A percentile compares a stretch with the other conserved stretches of the same genome.
Evolutionary conservation across 1,140 invertebrate genomes (phyloP).

Genomic region (Drosophila busckii): DNA sequence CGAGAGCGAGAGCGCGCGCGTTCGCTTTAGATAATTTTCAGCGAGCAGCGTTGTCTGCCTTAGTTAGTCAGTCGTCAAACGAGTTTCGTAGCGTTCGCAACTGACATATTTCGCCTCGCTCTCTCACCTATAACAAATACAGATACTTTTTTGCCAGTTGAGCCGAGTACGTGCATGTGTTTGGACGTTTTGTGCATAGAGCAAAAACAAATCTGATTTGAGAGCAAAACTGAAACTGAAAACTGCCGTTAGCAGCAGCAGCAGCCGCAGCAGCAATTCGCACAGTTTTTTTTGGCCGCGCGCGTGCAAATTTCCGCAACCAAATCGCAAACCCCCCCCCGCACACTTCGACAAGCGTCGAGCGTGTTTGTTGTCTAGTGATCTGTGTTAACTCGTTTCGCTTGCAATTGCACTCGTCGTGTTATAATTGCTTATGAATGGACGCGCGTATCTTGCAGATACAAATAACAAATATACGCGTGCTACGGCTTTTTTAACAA

Average conservation of each 20-base stretch:
- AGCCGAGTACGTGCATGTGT: slow-evolving; percentile 51
- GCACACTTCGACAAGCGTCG: neutral
- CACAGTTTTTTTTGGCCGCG: neutral
- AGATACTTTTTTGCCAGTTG: slow-evolving; percentile 48
- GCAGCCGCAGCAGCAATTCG: neutral
- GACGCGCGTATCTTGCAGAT: too few species aligned
- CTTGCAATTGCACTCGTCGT: too few species aligned
- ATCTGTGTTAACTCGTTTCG: slow-evolving; percentile 18
- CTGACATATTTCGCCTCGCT: slow-evolving; percentile 22
- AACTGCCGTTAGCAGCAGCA: neutral
- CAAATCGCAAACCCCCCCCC: neutral
- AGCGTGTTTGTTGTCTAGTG: neutral
- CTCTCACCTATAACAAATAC: slow-evolving; percentile 7
- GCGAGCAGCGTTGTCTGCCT: too few species aligned
- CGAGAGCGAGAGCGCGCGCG: neutral
- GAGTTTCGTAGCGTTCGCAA: slow-evolving; percentile 33
- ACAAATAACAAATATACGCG: too few species aligned
- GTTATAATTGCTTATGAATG: too few species aligned
- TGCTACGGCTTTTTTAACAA: too few species aligned
- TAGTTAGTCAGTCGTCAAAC: slow-evolving; percentile 30
- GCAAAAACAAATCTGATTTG: slow-evolving; percentile 29
- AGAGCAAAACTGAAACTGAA: slow-evolving; percentile 1
- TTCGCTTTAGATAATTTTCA: too few species aligned
- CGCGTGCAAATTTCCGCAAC: slow-evolving; percentile 13
- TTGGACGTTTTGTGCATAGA: slow-evolving; percentile 49